Conservation (phyloP, 2,113 vertebrate genomes). For the Periophthalmus modestus region DNA sequence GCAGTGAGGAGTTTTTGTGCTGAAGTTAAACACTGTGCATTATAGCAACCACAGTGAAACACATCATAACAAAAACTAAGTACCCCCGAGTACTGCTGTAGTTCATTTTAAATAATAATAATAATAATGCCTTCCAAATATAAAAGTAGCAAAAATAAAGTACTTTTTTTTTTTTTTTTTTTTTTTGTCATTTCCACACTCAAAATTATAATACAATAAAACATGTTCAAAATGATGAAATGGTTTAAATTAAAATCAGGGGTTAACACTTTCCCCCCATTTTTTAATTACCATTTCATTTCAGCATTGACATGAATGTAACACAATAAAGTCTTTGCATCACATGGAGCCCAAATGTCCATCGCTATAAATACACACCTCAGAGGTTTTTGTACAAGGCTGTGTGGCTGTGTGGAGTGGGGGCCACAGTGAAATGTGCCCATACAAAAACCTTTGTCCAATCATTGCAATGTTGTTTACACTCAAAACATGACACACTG, state of each 20-base stretch:
- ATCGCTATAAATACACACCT: background rate
- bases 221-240: too few species aligned
- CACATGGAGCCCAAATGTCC: background rate
- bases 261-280: too few species aligned
- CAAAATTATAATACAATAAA: too few species aligned
- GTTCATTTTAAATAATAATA: too few species aligned
- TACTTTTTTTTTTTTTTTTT: too few species aligned
- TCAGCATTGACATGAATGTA: background rate
- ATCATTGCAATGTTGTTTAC: too few species aligned
- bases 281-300: too few species aligned
- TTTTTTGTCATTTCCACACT: too few species aligned
- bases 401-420: background rate
- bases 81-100: background rate
- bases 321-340: background rate
- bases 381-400: background rate
- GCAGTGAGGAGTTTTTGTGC: constrained; percentile 30
- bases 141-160: too few species aligned
- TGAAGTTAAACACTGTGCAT: constrained; percentile 18
- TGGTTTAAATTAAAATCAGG: too few species aligned
- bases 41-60: constrained; percentile 22
- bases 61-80: constrained; percentile 25
- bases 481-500: too few species aligned
- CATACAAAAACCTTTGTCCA: background rate
- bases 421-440: background rate
- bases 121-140: too few species aligned